phyloP scores from a whole-genome alignment of 2,797 vertebrate species.

The Dendrocincla fuliginosa region DNA sequence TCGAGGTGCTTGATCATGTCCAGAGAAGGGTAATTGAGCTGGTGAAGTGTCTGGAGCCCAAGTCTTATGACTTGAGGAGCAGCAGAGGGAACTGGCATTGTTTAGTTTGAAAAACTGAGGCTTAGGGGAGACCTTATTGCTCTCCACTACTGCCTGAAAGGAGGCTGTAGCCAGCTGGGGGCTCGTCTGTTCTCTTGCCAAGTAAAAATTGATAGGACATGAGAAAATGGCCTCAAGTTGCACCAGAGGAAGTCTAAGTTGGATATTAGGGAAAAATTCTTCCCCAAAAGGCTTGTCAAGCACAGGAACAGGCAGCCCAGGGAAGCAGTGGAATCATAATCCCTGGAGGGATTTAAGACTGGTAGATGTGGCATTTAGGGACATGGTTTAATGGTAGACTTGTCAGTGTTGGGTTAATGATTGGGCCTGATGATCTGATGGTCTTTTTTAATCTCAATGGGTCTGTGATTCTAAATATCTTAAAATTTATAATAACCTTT shows the following conservation, averaged over 20 bases:
- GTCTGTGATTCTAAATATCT: background rate
- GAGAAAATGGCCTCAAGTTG: background rate
- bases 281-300: background rate
- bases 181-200: background rate
- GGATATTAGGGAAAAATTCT: background rate
- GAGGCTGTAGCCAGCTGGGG: background rate
- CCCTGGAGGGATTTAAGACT: background rate
- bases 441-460: background rate
- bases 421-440: background rate
- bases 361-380: background rate
- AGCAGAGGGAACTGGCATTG: background rate
- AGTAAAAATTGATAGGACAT: background rate
- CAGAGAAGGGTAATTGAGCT: background rate
- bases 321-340: background rate
- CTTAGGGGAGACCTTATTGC: background rate
- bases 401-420: background rate
- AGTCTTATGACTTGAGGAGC: background rate
- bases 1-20: background rate
- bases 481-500: background rate
- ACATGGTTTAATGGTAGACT: accelerated
- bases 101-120: background rate
- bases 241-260: too few species aligned
- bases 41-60: background rate
- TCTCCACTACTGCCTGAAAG: background rate
- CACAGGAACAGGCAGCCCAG: background rate